phyloP scores from a whole-genome alignment of 2,797 vertebrate species.

The Chaunax sp. region DNA sequence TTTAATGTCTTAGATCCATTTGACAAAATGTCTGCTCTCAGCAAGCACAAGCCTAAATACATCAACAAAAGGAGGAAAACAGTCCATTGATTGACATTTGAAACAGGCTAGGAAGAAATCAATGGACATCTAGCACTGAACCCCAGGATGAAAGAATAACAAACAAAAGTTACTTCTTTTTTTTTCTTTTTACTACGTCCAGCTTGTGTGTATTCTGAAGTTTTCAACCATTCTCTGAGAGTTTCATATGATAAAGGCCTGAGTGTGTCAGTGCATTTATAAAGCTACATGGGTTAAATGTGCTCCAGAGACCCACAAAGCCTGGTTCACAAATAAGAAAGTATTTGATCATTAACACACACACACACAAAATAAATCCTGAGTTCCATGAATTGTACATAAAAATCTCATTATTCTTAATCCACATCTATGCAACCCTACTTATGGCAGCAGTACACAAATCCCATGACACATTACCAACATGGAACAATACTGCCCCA shows the following conservation, averaged over 20 bases:
- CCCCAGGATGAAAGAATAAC: neutral
- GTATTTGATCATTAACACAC: neutral
- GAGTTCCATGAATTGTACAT: neutral
- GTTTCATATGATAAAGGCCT: neutral
- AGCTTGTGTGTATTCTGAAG: slow-evolving; percentile 19
- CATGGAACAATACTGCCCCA: slow-evolving; percentile 28
- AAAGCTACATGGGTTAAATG: neutral
- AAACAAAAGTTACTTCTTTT: slow-evolving; percentile 28
- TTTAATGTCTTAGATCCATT: slow-evolving; percentile 21
- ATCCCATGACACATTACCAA: slow-evolving; percentile 19
- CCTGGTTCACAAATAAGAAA: neutral
- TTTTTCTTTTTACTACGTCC: no score
- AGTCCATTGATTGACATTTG: slow-evolving; percentile 64
- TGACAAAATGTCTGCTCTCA: slow-evolving; percentile 18
- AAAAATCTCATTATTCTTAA: neutral
- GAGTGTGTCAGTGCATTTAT: neutral
- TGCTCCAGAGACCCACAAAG: neutral
- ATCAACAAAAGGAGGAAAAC: slow-evolving; percentile 48
- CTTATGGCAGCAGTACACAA: slow-evolving; percentile 12
- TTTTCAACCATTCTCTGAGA: neutral
- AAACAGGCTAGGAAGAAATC: slow-evolving; percentile 53
- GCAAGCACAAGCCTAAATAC: slow-evolving; percentile 20
- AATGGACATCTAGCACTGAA: slow-evolving; percentile 55
- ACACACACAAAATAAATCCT: slow-evolving; percentile 4
- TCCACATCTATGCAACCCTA: neutral